These are phyloP conservation scores for Prorops nasuta DNA, from an alignment of 1,140 invertebrate species.

Conservation along the genomic window DNA sequence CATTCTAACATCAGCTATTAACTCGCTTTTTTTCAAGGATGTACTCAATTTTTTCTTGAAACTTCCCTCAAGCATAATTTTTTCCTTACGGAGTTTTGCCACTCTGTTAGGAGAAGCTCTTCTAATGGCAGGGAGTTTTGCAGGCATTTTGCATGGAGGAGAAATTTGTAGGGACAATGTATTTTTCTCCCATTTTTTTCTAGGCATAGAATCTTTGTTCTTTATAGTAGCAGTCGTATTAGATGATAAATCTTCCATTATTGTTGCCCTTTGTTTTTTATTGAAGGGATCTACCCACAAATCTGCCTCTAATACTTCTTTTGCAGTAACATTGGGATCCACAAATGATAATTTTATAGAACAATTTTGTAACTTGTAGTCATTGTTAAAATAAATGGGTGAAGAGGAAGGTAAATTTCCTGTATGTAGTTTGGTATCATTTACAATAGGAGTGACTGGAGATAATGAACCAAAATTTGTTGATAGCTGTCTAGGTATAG, in stretches of 20 bases:
- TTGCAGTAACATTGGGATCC: conserved; percentile 22
- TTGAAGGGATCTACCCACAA: conserved; percentile 31
- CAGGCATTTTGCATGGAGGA: conserved; percentile 24
- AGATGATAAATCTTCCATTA: conserved; percentile 7
- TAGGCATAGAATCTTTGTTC: neutral
- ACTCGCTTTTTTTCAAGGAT: conserved; percentile 18
- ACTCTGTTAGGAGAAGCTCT: conserved; percentile 24
- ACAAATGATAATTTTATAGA: neutral
- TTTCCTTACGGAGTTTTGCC: conserved; percentile 37
- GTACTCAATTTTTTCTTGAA: conserved; percentile 32
- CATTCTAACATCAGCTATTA: conserved; percentile 22
- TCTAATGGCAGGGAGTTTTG: conserved; percentile 9
- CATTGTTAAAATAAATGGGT: conserved; percentile 9
- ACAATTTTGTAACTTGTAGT: neutral
- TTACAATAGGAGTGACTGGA: neutral
- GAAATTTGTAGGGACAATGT: conserved; percentile 31
- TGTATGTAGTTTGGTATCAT: neutral
- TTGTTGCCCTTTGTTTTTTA: conserved; percentile 8
- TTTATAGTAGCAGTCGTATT: neutral
- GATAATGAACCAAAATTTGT: neutral
- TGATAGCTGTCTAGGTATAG: neutral
- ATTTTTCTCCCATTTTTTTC: neutral
- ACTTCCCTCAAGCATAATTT: conserved; percentile 10
- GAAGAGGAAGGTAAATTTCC: conserved; percentile 17
- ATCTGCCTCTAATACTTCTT: conserved; percentile 39